Base-by-base conservation (phyloP, 2,797 vertebrate genomes). In the Acanthiza pusilla region DNA sequence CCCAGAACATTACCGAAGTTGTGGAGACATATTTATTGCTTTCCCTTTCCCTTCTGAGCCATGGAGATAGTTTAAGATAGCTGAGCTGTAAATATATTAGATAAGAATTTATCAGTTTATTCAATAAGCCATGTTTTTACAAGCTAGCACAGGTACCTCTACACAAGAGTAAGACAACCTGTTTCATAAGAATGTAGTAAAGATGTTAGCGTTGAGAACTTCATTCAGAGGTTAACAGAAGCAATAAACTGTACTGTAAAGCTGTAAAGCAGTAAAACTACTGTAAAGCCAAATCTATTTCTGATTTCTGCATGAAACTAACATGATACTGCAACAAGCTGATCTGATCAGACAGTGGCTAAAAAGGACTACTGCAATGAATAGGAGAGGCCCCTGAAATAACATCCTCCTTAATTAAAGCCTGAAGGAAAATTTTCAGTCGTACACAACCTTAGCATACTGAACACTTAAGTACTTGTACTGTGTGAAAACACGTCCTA, bases 171-270 rank as follows among this genome's bases (percentile, higher is more conserved):
- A 23, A 53, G 18, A 26, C 20, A 32, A 8, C 16, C 42, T 27
- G 4, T 63, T 83, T 32, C 6, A 1, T 13, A 63, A 18, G 2
- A 60, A 18, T 11, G 34, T 7, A 65, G 5, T 30, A 18, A 40
- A 57, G 30, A 18, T 2, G 5, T 27, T 18, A 26, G 8, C 1
- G 0, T 55, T 27, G 40, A 50, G 14, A 65, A 48, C 18, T 23
- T 47, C 18, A 38, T n/a, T 58, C 21, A 47, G 32, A 38, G 68
- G 16, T 14, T 26, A 68, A 54, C 11, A 77, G 18, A 63, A 84
- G 45, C 48, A 63, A 48, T 30, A 26, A 48, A 54, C 48, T 30
- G 25, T 70, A 32, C 40, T 70, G 26, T 27, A 51, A 29, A 27
- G 26, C 26, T 51, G 55, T 34, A 53, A 51, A 51, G 22, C 27